A percentile compares a stretch with the other conserved stretches of the same genome.
These are phyloP conservation scores for Helogale parvula DNA, from an alignment of 2,113 vertebrate species.

Conservation along the genomic window DNA sequence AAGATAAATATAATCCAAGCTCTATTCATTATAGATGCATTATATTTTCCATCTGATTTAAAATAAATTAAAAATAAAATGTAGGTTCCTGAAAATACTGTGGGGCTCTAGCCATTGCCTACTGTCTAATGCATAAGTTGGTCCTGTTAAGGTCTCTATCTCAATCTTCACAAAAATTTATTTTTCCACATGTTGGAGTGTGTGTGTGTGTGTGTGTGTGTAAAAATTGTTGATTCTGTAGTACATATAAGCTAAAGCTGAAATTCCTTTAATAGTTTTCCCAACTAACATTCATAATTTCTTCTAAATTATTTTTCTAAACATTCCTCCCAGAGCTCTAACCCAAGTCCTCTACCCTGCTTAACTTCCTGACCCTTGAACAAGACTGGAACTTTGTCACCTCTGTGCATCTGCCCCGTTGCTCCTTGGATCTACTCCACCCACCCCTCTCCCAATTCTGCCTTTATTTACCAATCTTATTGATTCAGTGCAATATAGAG, in stretches of 20 bases:
- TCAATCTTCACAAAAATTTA: background rate
- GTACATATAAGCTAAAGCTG: background rate
- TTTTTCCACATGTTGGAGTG: background rate
- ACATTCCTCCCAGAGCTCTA: background rate
- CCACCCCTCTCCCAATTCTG: background rate
- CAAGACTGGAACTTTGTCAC: background rate
- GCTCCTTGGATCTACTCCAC: background rate
- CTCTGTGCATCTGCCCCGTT: background rate
- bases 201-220: background rate
- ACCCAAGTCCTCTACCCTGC: background rate
- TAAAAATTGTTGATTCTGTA: background rate
- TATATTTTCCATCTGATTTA: background rate
- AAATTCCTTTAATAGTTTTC: slow-evolving; percentile 6
- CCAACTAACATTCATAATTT: background rate
- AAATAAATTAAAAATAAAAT: slow-evolving; percentile 30
- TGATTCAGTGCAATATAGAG: background rate
- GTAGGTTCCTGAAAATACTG: background rate
- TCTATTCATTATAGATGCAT: background rate
- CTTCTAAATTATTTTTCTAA: slow-evolving; percentile 25
- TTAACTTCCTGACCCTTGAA: background rate
- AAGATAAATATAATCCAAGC: background rate
- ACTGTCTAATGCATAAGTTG: background rate
- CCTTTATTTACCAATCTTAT: background rate
- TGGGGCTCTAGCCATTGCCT: background rate
- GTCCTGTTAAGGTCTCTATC: background rate